Conservation (phyloP, 1,140 invertebrate genomes). For the Paraescarpia echinospica region DNA sequence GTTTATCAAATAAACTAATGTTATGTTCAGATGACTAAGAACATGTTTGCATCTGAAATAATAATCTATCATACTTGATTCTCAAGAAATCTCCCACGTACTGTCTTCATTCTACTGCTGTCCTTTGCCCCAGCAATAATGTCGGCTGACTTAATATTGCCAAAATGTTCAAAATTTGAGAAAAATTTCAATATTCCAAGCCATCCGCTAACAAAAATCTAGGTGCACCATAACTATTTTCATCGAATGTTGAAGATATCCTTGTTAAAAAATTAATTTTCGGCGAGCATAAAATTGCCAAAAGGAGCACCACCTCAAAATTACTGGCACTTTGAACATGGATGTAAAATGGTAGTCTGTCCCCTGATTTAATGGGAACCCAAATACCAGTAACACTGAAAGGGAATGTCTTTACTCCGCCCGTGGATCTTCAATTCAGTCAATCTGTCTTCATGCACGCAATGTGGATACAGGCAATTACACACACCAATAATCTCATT, state of each 20-base stretch:
- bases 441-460: not conserved
- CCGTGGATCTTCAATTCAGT: not conserved
- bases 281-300: not conserved
- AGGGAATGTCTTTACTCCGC: not conserved
- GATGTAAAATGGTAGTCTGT: not conserved
- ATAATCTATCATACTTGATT: no score
- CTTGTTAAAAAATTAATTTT: not conserved
- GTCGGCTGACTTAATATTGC: no score
- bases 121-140: no score
- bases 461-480: not conserved
- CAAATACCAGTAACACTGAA: not conserved
- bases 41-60: no score
- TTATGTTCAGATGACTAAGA: no score
- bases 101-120: no score
- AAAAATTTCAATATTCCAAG: not conserved
- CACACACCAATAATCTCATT: not conserved
- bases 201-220: not conserved
- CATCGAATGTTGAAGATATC: not conserved
- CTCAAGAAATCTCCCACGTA: no score
- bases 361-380: not conserved
- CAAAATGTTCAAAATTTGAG: no score
- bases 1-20: no score
- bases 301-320: not conserved
- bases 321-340: not conserved
- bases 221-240: not conserved